Percentiles rank a stretch among this genome's conserved stretches.
Evolutionary conservation across 2,888 invertebrate species (phyloP).

Genomic region (Alsophila aescularia): DNA sequence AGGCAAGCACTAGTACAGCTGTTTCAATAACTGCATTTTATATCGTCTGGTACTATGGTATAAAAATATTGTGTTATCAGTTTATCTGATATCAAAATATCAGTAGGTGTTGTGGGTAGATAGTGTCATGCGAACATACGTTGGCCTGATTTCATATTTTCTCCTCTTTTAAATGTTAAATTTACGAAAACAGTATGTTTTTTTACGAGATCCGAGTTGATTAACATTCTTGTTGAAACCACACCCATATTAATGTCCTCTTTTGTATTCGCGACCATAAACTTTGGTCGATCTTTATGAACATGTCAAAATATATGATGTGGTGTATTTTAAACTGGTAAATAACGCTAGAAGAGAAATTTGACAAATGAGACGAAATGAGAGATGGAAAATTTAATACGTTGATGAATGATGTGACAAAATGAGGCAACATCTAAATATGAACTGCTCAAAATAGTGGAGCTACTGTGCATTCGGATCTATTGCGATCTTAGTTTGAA

Average conservation of each 20-base stretch:
- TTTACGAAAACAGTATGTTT: slow-evolving; percentile 26
- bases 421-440: too few species aligned
- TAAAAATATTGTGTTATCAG: too few species aligned
- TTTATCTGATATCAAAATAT: slow-evolving; percentile 43
- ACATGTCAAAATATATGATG: background rate
- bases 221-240: background rate
- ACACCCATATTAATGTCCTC: slow-evolving; percentile 1
- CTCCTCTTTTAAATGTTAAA: slow-evolving; percentile 22
- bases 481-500: too few species aligned
- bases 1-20: too few species aligned
- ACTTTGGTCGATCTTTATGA: background rate
- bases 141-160: slow-evolving; percentile 48
- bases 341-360: background rate
- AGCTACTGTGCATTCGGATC: too few species aligned
- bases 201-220: slow-evolving; percentile 13
- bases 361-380: too few species aligned
- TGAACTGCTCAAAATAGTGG: too few species aligned
- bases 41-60: too few species aligned
- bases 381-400: too few species aligned
- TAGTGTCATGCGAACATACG: slow-evolving; percentile 37
- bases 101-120: slow-evolving; percentile 30
- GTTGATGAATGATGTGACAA: too few species aligned
- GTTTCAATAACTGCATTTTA: too few species aligned
- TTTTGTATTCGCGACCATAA: slow-evolving; percentile 10
- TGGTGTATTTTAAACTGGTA: background rate